Evolutionary conservation across 1,140 invertebrate genomes (phyloP).

Genomic region (Caenorhabditis remanei): DNA sequence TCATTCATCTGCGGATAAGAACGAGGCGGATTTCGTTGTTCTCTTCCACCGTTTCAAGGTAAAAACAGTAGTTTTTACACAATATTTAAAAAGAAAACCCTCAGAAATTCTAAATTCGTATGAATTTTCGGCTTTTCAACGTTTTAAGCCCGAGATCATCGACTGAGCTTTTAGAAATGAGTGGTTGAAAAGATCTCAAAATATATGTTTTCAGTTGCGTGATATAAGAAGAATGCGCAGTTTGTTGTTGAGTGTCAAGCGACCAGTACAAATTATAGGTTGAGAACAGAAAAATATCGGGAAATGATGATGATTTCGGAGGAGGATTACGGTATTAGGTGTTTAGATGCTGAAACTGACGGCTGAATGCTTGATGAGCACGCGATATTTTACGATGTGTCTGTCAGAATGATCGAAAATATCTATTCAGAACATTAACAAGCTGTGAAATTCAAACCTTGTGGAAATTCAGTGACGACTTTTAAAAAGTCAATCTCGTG

Average conservation of each 20-base stretch:
- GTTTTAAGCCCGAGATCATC: neutral
- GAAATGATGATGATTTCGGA: neutral
- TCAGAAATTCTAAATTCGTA: neutral
- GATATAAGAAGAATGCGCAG: conserved; percentile 11
- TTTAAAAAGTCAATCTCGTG: too few relatives aligned
- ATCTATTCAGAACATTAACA: too few relatives aligned
- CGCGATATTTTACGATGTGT: too few relatives aligned
- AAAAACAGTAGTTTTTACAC: neutral
- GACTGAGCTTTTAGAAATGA: too few relatives aligned
- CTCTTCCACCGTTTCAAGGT: neutral
- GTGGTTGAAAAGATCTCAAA: neutral
- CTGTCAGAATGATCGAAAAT: too few relatives aligned
- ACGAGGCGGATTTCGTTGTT: neutral
- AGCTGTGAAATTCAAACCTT: too few relatives aligned
- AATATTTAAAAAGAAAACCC: neutral
- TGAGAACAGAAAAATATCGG: neutral
- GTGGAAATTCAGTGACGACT: too few relatives aligned
- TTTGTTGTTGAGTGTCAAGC: neutral
- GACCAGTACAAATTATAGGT: conserved; percentile 25
- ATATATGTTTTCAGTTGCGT: neutral
- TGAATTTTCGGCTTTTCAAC: neutral
- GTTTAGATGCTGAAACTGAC: too few relatives aligned
- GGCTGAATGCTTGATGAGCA: too few relatives aligned
- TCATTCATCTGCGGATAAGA: neutral
- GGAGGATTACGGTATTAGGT: neutral